Evolutionary conservation across 1,140 invertebrate species (phyloP), one percentile per base, ranked within the genome.

Genomic region (Steinernema khuongi): DNA sequence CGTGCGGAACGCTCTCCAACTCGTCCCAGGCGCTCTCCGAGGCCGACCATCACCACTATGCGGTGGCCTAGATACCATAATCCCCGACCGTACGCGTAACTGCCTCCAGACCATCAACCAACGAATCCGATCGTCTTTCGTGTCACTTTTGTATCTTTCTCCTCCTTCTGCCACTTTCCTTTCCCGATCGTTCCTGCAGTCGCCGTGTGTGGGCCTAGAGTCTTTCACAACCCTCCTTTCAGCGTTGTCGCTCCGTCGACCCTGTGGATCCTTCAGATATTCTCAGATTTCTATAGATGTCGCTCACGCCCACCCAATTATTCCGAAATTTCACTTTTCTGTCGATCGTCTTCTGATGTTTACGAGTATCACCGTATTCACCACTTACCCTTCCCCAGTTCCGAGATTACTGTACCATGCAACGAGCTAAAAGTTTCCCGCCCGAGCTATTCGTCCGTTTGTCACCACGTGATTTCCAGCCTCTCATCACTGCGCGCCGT

Each of bases 1-100:
- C 71, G 17, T 82, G 79, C 36, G 68, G 75, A 29, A 80, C 81
- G 30, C 44, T 80, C 31, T 80, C 79, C 18, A 75, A 67, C 50
- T 31, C 44, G 1, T 82, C 80, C 14, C 50, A 60, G 50, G 50
- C 50, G 50, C 50, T 22, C 19, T 60, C 50, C 0, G 43, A 75
- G 14, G 32, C 32, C 33, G 50, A 30, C 4, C 31, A 73, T 60
- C 50, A 60, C 22, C 50, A 60, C 50, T 60, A 60, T 22, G 50
- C 26, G 19, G 50, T 60, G 7, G 50, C 50, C 26, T 60, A 60
- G 50, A 14, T 60, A 60, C 50, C 22, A 22, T 60, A 60, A 17
- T 26, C 50, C 36, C 36, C 36, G 36, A 41, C 36, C 19, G 14
- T 26, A 60, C 50, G 14, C 7, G 14, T 22, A n/a, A 60, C 50